A percentile compares a stretch with the other conserved stretches of the same genome.
phyloP scores from a whole-genome alignment of 2,888 invertebrate genomes.

The Dasypogon diadema region DNA sequence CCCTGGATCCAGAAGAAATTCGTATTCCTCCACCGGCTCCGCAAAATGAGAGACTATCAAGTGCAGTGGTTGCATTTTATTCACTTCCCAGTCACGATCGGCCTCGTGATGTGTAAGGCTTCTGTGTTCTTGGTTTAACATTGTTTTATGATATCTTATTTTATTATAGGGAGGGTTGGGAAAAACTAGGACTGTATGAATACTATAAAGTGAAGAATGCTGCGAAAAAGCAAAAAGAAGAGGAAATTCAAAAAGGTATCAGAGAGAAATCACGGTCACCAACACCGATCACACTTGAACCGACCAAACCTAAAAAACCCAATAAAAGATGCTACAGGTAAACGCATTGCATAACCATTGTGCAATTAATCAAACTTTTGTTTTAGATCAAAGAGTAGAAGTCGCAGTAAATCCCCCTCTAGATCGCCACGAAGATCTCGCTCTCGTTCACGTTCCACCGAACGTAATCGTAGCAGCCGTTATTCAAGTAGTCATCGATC shows the following conservation, averaged over 20 bases:
- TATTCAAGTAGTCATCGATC: slow-evolving; percentile 64
- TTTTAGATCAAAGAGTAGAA: slow-evolving; percentile 69
- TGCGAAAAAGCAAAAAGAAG: slow-evolving; percentile 89
- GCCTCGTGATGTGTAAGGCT: slow-evolving; percentile 86
- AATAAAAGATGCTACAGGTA: slow-evolving; percentile 77
- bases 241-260: slow-evolving; percentile 79
- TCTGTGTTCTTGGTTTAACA: slow-evolving; percentile 17
- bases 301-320: slow-evolving; percentile 71
- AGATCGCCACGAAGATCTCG: slow-evolving; percentile 62
- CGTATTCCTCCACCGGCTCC: slow-evolving; percentile 95
- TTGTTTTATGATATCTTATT: too few relatives aligned
- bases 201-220: slow-evolving; percentile 97
- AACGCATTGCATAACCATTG: too few relatives aligned
- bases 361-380: too few relatives aligned
- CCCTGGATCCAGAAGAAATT: slow-evolving; percentile 90
- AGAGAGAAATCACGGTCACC: slow-evolving; percentile 82
- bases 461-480: slow-evolving; percentile 61
- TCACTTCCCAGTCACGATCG: slow-evolving; percentile 94
- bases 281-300: slow-evolving; percentile 80
- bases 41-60: slow-evolving; percentile 90
- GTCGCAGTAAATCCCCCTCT: slow-evolving; percentile 71
- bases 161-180: slow-evolving; percentile 91
- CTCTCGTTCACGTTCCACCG: slow-evolving; percentile 70
- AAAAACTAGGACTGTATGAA: slow-evolving; percentile 96
- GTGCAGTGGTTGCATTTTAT: slow-evolving; percentile 97